Conservation (phyloP, 1,140 invertebrate species). For the Eulimnadia texana region DNA sequence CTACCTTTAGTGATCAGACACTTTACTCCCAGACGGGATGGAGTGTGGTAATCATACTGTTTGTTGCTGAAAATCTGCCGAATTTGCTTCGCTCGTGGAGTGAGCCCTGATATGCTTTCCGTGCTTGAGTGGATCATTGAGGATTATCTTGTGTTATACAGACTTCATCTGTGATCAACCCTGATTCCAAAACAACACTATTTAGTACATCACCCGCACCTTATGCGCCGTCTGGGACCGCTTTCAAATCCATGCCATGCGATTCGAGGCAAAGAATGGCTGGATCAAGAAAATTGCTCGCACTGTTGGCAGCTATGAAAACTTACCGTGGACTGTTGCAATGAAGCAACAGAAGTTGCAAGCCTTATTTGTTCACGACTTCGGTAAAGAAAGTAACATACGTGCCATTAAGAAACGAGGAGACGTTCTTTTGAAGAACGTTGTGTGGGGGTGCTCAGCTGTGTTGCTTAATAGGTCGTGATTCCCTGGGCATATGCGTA, state of each 20-base stretch:
- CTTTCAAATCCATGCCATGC: slow-evolving; percentile 9
- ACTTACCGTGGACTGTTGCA: slow-evolving; percentile 11
- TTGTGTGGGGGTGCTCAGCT: not conserved
- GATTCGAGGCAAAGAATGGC: slow-evolving; percentile 13
- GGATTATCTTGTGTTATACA: slow-evolving; percentile 1
- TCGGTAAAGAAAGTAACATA: not conserved
- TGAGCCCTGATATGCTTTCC: not conserved
- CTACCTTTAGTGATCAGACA: slow-evolving; percentile 11
- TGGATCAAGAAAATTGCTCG: slow-evolving; percentile 12
- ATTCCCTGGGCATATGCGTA: not conserved
- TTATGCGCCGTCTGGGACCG: slow-evolving; percentile 12
- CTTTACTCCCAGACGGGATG: not conserved
- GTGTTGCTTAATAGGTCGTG: not conserved
- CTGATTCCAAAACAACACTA: slow-evolving; percentile 13
- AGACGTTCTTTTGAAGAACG: not conserved
- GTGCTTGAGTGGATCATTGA: slow-evolving; percentile 12
- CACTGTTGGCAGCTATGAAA: slow-evolving; percentile 9
- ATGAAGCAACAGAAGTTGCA: slow-evolving; percentile 7
- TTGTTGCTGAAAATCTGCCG: slow-evolving; percentile 8
- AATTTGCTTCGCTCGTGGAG: not conserved
- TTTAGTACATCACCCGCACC: slow-evolving; percentile 8
- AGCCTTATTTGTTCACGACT: not conserved
- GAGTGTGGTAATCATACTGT: slow-evolving; percentile 2
- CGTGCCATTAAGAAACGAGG: not conserved
- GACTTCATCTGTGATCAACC: not conserved